Evolutionary conservation across 2,888 invertebrate species (phyloP).

Genomic region (Operophtera brumata): DNA sequence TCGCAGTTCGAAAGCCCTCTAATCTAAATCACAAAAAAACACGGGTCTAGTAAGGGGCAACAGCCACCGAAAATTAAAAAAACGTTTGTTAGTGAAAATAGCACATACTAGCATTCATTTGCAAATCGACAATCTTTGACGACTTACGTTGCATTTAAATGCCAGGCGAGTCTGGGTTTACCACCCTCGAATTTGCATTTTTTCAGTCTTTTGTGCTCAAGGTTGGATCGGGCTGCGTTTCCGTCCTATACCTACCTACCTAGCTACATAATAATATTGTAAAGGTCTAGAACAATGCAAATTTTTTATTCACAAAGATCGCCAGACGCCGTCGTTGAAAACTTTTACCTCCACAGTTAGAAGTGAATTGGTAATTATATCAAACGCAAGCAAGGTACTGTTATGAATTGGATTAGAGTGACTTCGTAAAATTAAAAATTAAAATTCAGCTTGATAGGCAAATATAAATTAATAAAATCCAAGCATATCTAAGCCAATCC

Average conservation of each 20-base stretch:
- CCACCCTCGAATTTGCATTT: conserved; percentile 60
- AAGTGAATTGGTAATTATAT: conserved; percentile 42
- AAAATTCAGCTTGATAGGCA: not conserved
- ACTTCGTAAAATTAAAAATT: not conserved
- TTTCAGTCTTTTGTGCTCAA: conserved; percentile 57
- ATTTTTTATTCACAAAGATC: conserved; percentile 39
- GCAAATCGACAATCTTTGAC: conserved; percentile 64
- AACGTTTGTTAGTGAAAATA: conserved; percentile 24
- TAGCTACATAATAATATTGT: conserved; percentile 27
- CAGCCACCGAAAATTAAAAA: conserved; percentile 11
- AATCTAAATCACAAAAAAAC: not conserved
- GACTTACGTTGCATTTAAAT: conserved; percentile 72
- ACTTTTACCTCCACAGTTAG: conserved; percentile 40
- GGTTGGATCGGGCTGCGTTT: conserved; percentile 42
- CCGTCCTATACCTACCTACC: conserved; percentile 27
- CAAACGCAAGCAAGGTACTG: conserved; percentile 31
- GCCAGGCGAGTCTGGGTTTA: conserved; percentile 41
- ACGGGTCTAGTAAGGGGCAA: not conserved
- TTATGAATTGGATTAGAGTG: conserved; percentile 1
- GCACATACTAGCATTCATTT: conserved; percentile 56
- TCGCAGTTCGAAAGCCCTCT: too few relatives aligned
- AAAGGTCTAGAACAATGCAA: conserved; percentile 34
- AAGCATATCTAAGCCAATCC: not conserved
- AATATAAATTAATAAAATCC: not conserved
- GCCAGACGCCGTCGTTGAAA: conserved; percentile 37